Base-by-base conservation (phyloP, 1,140 invertebrate species). In the Drosophila fuyamai region DNA sequence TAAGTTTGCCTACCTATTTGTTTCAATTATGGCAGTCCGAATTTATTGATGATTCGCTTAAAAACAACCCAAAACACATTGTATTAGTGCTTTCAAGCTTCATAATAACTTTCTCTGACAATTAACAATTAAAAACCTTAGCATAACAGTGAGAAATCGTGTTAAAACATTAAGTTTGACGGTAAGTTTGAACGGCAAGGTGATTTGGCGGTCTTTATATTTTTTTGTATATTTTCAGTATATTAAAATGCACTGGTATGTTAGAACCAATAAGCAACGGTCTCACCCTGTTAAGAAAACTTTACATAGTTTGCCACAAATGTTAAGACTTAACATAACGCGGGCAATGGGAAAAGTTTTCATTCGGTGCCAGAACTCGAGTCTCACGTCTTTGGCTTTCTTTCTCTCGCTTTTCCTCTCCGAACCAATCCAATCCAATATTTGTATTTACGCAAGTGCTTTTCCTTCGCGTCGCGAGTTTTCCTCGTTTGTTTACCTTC, bases 391-490 rank as follows among this genome's bases (percentile, higher is more conserved):
- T 36, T 51, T 32, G 29, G 14, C 12, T 40, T 44, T 59, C 41
- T 41, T 27, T 16, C 18, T 35, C 41, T 36, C 50, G 32, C 46
- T 55, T 58, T 78, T 60, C 55, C 36, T 23, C 43, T 5, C 12
- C 29, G 27, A 54, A 46, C 71, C 14, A 23, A 32, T 32, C 29
- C 29, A 32, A 32, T 67, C 47, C 44, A 83, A 83, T 89, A 83
- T 88, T 88, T 88, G 77, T 88, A 89, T 88, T 88, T 88, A 78
- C 66, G 76, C 83, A 88, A 88, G 84, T 88, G 83, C 67, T 76
- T 57, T 68, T 44, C 62, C 35, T 47, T 51, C 71, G 68, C 43
- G 72, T 35, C 54, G 62, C 56, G 75, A 53, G 56, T 82, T 65
- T 72, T 40, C 66, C 36, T 55, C 32, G 44, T 61, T 74, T 81